Conservation (phyloP, 2,888 invertebrate species). For the Caradrina clavipalpis region DNA sequence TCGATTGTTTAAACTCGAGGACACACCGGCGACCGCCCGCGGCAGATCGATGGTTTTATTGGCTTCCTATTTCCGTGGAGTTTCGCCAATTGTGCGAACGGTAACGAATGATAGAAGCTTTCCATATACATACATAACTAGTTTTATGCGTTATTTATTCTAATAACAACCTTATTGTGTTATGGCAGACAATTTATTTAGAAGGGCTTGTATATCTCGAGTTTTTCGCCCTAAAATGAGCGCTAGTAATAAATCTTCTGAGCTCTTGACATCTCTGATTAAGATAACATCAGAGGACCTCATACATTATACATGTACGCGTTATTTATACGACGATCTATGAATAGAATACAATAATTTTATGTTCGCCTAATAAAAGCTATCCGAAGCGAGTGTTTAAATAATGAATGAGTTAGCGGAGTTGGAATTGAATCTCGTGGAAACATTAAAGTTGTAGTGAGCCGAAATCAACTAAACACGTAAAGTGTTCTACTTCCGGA, state of each 20-base stretch:
- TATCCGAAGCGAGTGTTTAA: not conserved
- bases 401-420: slow-evolving; percentile 23
- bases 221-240: not conserved
- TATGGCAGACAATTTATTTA: not conserved
- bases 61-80: slow-evolving; percentile 38
- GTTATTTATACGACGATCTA: not conserved
- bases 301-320: slow-evolving; percentile 5
- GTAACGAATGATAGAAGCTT: slow-evolving; percentile 1
- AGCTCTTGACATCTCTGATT: slow-evolving; percentile 14
- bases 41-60: slow-evolving; percentile 49
- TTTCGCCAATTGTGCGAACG: slow-evolving; percentile 33
- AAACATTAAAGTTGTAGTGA: slow-evolving; percentile 10
- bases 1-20: slow-evolving; percentile 62
- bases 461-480: not conserved
- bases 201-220: not conserved
- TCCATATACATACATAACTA: not conserved
- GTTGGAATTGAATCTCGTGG: slow-evolving; percentile 8
- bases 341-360: not conserved
- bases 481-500: not conserved
- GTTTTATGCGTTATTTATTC: not conserved
- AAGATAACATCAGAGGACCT: slow-evolving; percentile 11
- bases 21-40: slow-evolving; percentile 38
- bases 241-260: slow-evolving; percentile 10
- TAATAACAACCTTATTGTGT: not conserved
- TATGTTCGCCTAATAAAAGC: slow-evolving; percentile 8